Evolutionary conservation across 2,113 vertebrate genomes (phyloP), one percentile per base, ranked within the genome.

Genomic region (Orcinus orca): DNA sequence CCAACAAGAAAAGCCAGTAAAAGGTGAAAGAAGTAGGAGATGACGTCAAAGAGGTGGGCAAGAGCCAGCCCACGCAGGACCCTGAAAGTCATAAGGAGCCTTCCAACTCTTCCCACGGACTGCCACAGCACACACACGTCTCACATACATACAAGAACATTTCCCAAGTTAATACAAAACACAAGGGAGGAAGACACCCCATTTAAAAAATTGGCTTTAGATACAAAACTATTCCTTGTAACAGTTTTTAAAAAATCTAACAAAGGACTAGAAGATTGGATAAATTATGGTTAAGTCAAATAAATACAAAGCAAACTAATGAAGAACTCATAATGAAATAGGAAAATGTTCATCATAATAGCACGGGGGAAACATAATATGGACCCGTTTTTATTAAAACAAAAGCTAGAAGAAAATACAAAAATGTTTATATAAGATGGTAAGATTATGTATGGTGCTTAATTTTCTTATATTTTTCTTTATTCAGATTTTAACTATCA

Each of bases 401-500:
- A 80, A 82, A 73, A 36, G n/a, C 65, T 65, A 36, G 31, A 70
- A 84, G 29, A 86, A 85, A 86, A 73, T 11, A 81, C 12, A 38
- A 88, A 92, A 95, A 58, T 31, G 8, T 92, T 80, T 80, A 17
- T 31, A 79, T 63, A 44, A 36, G n/a, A n/a, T 92, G 36, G 20
- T 20, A 10, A 58, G 14, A 95, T 74, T 62, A 65, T 10, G 6
- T 8, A 41, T 76, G 21, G 13, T 80, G 71, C 86, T 93, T 76
- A 80, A 77, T 84, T 84, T 88, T 58, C 17, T 77, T 47, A 38
- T 3, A n/a, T 71, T 85, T 77, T 47, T 47, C 71, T 88, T 63
- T 62, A 80, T 47, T 93, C 58, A 60, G 63, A 71, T 89, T 77
- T 79, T 77, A 93, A 92, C 67, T 33, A 76, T n/a, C 90, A 82